Base-by-base conservation (phyloP, 2,113 vertebrate genomes). In the Otus sunia region DNA sequence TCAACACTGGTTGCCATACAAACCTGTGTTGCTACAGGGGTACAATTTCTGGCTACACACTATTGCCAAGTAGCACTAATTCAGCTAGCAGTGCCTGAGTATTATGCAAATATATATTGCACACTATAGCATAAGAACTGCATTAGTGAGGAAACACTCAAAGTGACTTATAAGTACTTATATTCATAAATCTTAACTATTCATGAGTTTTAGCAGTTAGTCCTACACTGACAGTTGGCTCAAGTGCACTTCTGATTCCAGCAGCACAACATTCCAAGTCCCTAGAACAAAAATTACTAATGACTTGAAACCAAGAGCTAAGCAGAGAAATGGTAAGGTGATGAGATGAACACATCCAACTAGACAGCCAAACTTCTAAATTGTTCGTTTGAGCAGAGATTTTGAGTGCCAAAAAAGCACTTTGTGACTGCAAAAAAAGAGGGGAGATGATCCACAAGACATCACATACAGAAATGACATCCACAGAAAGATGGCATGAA, bases 341-440 rank as follows among this genome's bases (percentile, higher is more conserved):
- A 15, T 32, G 27, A 89, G 27, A 47, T 72, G 22, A 88, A 88
- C 36, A 56, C 8, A 52, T 9, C 15, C 27, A 63, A 23, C 32
- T 18, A 52, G 19, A 45, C 30, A 87, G 50, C 15, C 34, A 37
- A 58, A 47, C 12, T 10, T 41, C 11, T 25, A 7, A 78, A 22
- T n/a, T 0, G 0, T 6, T 53, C 0, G 0, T 49, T 23, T 30
- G 18, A 79, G 43, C 47, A 17, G 41, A 45, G 43, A 56, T 17
- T 3, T 29, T 15, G 23, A 39, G 21, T 22, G 56, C 22, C 56
- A 60, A 53, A 91, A 84, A 73, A 1, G 6, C 3, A 1, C 36
- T 89, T 25, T 23, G 11, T 17, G 45, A 58, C 15, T 16, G 23
- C 8, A 18, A 39, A 41, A 67, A 47, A 4, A 9, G 0, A 25